Evolutionary conservation across 1,140 invertebrate species (phyloP), one percentile per base, ranked within the genome.

Genomic region (Pteromalus puparum): DNA sequence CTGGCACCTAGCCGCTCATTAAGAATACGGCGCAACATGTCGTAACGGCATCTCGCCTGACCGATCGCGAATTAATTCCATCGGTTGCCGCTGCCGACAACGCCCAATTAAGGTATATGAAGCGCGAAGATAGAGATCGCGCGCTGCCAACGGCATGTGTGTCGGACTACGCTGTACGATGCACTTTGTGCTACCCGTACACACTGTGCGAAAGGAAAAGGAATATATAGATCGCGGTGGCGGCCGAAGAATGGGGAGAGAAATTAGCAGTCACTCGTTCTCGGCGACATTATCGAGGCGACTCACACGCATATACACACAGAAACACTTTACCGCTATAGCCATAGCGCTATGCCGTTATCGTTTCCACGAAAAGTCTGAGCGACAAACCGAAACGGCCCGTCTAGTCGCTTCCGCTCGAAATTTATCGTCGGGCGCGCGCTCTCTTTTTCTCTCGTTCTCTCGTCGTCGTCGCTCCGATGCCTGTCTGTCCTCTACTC

Each of bases 11-110:
- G 76, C 48, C 30, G 15, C 76, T 75, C 83, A 76, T 83, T 75
- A 83, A 74, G 34, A 9, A 68, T 38, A 38, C 21, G 21, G 46
- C 46, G 38, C 65, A n/a, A 28, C 74, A 10, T 21, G n/a, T 28
- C 65, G 42, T 72, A 48, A 53, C 48, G 48, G 81, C 84, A 73
- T 24, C 81, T 82, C 86, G 76, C 76, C 82, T 86, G 78, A 85
- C 87, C 88, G 87, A 90, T 91, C 86, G 88, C 88, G 88, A 90
- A 91, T 90, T 90, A 90, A 90, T 90, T 89, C 87, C 87, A 87
- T 88, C 87, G 85, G 83, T 86, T 85, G 79, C 88, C 87, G 88
- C 88, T 87, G 88, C 87, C 86, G 81, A 88, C 87, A 89, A 89
- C 88, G 89, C 87, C 88, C 88, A 90, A 91, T 91, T 91, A 90